Conservation (phyloP, 1,140 invertebrate species). For the Zaprionus ornatus region DNA sequence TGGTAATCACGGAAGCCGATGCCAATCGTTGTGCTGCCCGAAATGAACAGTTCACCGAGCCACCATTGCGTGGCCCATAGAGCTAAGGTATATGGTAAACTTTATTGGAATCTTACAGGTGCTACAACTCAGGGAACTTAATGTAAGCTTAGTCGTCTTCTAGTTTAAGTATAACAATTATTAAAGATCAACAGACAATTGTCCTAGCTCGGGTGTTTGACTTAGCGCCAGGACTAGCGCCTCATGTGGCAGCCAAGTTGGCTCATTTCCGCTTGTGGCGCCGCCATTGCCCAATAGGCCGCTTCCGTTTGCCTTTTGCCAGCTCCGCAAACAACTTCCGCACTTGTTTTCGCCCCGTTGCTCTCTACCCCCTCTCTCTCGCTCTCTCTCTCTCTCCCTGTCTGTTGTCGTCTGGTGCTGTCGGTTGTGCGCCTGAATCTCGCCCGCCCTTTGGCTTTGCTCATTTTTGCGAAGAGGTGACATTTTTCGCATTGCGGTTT, state of each 20-base stretch:
- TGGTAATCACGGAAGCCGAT: slow-evolving; percentile 86
- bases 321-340: slow-evolving; percentile 75
- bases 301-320: slow-evolving; percentile 70
- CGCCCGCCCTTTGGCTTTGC: slow-evolving; percentile 46
- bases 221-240: slow-evolving; percentile 37
- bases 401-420: slow-evolving; percentile 13
- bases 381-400: not conserved
- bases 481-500: slow-evolving; percentile 83
- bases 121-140: slow-evolving; percentile 70
- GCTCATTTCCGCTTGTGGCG: slow-evolving; percentile 77
- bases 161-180: slow-evolving; percentile 46
- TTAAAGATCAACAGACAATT: slow-evolving; percentile 28
- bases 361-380: not conserved
- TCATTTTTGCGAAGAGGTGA: slow-evolving; percentile 80
- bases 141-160: slow-evolving; percentile 32
- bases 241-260: slow-evolving; percentile 76
- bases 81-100: not conserved
- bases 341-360: slow-evolving; percentile 62
- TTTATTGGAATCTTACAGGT: slow-evolving; percentile 44
- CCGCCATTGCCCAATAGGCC: slow-evolving; percentile 56
- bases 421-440: slow-evolving; percentile 25
- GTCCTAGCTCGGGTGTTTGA: slow-evolving; percentile 45
- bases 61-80: slow-evolving; percentile 85
- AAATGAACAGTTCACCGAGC: slow-evolving; percentile 85
- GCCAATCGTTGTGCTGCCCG: slow-evolving; percentile 85